Base-by-base conservation (phyloP, 2,888 invertebrate genomes). In the Oscheius onirici region DNA sequence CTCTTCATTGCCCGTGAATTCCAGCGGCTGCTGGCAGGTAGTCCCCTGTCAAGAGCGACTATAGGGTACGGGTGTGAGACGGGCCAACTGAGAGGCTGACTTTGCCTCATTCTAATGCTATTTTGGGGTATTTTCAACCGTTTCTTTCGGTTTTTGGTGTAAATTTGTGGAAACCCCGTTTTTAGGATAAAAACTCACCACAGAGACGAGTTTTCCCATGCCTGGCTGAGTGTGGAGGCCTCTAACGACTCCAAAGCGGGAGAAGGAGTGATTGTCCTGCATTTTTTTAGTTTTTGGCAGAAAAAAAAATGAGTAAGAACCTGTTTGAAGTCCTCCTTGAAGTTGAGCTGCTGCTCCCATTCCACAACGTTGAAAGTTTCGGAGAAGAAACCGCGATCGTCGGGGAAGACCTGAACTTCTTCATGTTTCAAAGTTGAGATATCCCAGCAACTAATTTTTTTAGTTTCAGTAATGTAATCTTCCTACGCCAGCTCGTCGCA, bases 231-330 rank as follows among this genome's bases (percentile, higher is more conserved):
- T 73, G 67, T 87, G 87, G 58, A 87, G 82, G n/a, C 87, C 87
- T 11, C 87, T 79, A 11, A 84, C 70, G 40, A 87, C 87, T 60
- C 85, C 86, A 72, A 80, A 83, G 34, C 81, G 78, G 15, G 87
- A 87, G 76, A 79, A 87, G 15, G 87, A 87, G 69, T 87, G 85
- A 69, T 87, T 87, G 71, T 87, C 87, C 86, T 86, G 61, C 41
- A 74, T 60, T 51, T 61, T 46, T 2, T 11, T 26, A 34, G 28
- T 34, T 17, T 20, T 0, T 8, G 5, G 5, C 6, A 52, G 15
- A 13, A 22, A 22, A 52, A 20, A 22, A 5, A 22, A 13, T 3
- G 28, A 26, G 15, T 28, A 58, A 43, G 11, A 20, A 86, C 84
- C 77, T 86, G 86, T 58, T 83, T 73, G 60, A 87, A 79, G 5